phyloP scores from a whole-genome alignment of 2,113 vertebrate genomes.

The Sander lucioperca region DNA sequence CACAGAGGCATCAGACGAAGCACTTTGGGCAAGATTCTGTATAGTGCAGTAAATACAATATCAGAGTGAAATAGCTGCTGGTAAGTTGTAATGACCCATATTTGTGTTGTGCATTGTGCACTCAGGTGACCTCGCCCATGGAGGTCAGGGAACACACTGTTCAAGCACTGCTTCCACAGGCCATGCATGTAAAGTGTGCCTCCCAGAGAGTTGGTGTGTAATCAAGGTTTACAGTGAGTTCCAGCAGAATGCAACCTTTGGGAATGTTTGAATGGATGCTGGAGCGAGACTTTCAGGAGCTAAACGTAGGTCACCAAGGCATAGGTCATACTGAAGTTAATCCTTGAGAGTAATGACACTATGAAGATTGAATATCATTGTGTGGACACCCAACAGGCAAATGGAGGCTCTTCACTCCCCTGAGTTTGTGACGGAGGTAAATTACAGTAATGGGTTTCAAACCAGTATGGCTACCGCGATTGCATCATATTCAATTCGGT shows the following conservation, averaged over 20 bases:
- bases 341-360: not conserved
- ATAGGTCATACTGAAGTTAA: constrained; percentile 13
- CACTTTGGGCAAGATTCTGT: not conserved
- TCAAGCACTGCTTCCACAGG: constrained; percentile 1
- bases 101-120: constrained; percentile 10
- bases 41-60: constrained; percentile 14
- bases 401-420: not conserved
- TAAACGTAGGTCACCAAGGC: constrained; percentile 20
- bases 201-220: not conserved
- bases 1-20: not conserved
- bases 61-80: constrained; percentile 13
- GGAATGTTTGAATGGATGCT: not conserved
- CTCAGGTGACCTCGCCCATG: constrained; percentile 14
- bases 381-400: not conserved
- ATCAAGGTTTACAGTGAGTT: constrained; percentile 22
- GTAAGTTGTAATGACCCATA: not conserved
- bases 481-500: not conserved
- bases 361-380: constrained; percentile 1
- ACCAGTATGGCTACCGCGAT: not conserved
- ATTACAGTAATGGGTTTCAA: not conserved
- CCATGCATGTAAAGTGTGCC: constrained; percentile 12
- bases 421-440: not conserved
- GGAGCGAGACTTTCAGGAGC: not conserved
- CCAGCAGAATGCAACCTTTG: not conserved
- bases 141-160: constrained; percentile 19